phyloP scores from a whole-genome alignment of 2,113 vertebrate genomes.

The Myxocyprinus asiaticus region DNA sequence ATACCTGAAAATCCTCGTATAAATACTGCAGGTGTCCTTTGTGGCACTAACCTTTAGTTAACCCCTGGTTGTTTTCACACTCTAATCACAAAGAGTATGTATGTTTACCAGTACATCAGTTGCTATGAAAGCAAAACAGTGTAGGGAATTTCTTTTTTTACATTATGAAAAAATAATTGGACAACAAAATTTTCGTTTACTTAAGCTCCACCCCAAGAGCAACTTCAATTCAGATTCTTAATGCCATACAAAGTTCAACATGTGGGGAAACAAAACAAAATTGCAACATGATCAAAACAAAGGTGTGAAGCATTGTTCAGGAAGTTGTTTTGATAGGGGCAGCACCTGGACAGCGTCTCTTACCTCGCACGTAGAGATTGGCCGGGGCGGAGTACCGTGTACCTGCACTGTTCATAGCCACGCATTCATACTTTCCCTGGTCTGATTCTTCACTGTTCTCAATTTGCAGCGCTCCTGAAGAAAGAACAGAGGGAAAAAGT shows the following conservation, averaged over 20 bases:
- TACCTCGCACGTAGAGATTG: slow-evolving; percentile 98
- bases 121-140: slow-evolving; percentile 18
- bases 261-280: slow-evolving; percentile 51
- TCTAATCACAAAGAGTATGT: background rate
- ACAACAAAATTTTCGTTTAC: background rate
- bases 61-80: background rate
- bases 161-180: background rate
- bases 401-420: slow-evolving; percentile 92
- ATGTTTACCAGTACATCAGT: slow-evolving; percentile 12
- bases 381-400: slow-evolving; percentile 95
- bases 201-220: background rate
- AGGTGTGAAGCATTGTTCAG: slow-evolving; percentile 45
- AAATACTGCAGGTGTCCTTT: slow-evolving; percentile 56
- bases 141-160: background rate
- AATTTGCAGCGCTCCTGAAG: slow-evolving; percentile 93
- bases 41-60: slow-evolving; percentile 29
- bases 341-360: slow-evolving; percentile 70
- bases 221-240: background rate
- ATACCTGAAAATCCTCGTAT: slow-evolving; percentile 54
- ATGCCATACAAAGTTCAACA: slow-evolving; percentile 27
- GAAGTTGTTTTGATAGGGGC: slow-evolving; percentile 66
- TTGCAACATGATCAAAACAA: slow-evolving; percentile 35
- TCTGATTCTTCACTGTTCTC: slow-evolving; percentile 97
- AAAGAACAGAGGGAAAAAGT: slow-evolving; percentile 29
- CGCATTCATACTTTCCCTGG: slow-evolving; percentile 98